Base-by-base conservation (phyloP, 2,888 invertebrate genomes). In the Sabellastarte sp. region DNA sequence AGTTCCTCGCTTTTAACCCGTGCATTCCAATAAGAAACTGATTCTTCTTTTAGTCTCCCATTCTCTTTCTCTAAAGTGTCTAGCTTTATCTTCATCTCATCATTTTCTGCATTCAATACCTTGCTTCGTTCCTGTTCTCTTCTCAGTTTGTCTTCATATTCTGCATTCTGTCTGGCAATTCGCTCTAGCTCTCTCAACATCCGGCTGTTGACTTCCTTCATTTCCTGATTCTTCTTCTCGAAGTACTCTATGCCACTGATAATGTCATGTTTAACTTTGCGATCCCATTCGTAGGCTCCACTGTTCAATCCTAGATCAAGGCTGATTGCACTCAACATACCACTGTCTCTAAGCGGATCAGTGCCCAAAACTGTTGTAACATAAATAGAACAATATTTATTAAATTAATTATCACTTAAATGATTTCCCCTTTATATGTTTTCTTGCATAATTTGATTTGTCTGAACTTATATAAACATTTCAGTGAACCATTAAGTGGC, bases 1-100 rank as follows among this genome's bases (percentile, higher is more conserved):
- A 61, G 26, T 31, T 64, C 64, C 50, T 64, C 64, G 32, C 32
- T 29, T 33, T 61, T 64, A 20, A 64, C 51, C 24, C 64, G 41
- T 26, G 51, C 57, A 24, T 51, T 29, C 64, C 64, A 64, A 50
- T 64, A 51, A 3, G 32, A 29, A 5, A 51, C 15, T 26, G 64
- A 57, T 53, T 64, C 51, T n/a, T 64, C 61, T n/a, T 51, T 26
- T 26, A 64, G 61, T 5, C 26, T 52, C 28, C 15, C 31, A 57
- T 64, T 61, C 61, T 64, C 63, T 29, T 59, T 63, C 63, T 51
- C 52, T 2, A 26, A 1, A 24, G n/a, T n/a, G 31, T 63, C 63
- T 32, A 63, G 10, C 4, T 52, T 26, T 15, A 50, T 50, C 33
- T 58, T 59, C 15, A 51, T 24, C 53, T 50, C 59, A 33, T 63